Evolutionary conservation across 2,113 vertebrate genomes (phyloP), one percentile per base, ranked within the genome.

Genomic region (Lontra canadensis): DNA sequence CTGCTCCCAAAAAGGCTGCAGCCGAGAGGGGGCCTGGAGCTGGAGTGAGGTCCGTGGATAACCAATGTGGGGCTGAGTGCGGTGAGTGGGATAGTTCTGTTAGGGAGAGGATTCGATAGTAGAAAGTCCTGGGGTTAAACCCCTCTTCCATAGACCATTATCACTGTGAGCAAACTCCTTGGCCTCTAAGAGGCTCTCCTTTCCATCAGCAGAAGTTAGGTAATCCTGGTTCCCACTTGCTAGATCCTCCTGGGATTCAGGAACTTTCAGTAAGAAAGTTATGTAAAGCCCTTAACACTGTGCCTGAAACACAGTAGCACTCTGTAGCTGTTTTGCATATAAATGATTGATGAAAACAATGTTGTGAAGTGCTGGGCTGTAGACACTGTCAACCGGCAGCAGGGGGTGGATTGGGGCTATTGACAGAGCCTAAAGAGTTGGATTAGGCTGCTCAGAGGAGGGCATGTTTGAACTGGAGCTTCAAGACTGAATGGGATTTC

Each of bases 1-100:
- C 49, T 79, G 34, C 18, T 81, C 63, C 36, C 44, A n/a, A 21
- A 31, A 84, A 21, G 23, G 63, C 13, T 34, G 0, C 1, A 0
- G 0, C 12, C 3, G 0, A 42, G 12, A 17, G 47, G 2, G 23
- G n/a, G 1, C 2, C 42, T 23, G 8, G 26, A 39, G 17, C 9
- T 26, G 7, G 85, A 91, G 21, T n/a, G 76, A 82, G 78, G 67
- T 21, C 10, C 0, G 0, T 2, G n/a, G 47, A n/a, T 31, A 39
- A 61, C 31, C 13, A 39, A 73, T 2, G 29, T 2, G n/a, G n/a
- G 18, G 20, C 12, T 80, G 29, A 61, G 61, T 17, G 34, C 17
- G 25, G 29, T 39, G 42, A 57, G 34, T 71, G 26, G 57, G 31
- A 18, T 9, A 42, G 4, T 7, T 67, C 17, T 61, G 65, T 57